Evolutionary conservation across 2,113 vertebrate genomes (phyloP).

Genomic region (Sceloporus undulatus): DNA sequence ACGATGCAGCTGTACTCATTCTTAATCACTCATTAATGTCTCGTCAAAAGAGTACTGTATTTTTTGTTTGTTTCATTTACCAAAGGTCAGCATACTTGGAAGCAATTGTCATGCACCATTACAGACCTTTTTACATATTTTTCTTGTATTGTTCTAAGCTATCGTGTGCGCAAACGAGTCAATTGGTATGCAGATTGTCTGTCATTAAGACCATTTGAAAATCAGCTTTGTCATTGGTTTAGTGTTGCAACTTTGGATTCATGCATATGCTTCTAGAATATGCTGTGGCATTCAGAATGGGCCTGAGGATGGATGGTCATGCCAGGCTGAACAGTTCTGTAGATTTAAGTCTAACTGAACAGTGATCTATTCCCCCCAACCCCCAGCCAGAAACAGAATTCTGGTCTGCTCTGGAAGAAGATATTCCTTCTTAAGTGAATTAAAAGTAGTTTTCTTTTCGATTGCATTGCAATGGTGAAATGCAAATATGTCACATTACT

Average conservation of each 20-base stretch:
- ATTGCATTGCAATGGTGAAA: too few species aligned
- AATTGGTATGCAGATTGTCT: conserved; percentile 82
- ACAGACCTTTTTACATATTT: conserved; percentile 76
- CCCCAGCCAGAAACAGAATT: neutral
- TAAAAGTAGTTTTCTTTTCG: neutral
- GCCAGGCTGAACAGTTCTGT: conserved; percentile 2
- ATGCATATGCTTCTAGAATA: conserved; percentile 62
- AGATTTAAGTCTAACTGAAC: neutral
- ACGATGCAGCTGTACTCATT: conserved; percentile 78
- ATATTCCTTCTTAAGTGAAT: neutral
- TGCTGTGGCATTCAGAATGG: conserved; percentile 41
- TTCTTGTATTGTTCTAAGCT: conserved; percentile 76
- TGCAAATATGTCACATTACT: too few species aligned
- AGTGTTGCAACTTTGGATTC: conserved; percentile 53
- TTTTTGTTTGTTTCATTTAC: conserved; percentile 70
- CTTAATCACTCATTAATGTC: conserved; percentile 78
- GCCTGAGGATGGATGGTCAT: conserved; percentile 33
- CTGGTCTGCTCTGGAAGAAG: neutral
- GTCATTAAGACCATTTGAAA: conserved; percentile 78
- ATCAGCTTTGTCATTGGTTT: conserved; percentile 76
- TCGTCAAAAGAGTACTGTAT: conserved; percentile 74
- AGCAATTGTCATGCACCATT: conserved; percentile 73
- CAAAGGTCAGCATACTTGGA: conserved; percentile 79
- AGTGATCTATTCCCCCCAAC: neutral
- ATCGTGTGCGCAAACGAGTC: conserved; percentile 69